Evolutionary conservation across 2,888 invertebrate genomes (phyloP), one percentile per base, ranked within the genome.

Genomic region (Lepidocyrtinus sp.): DNA sequence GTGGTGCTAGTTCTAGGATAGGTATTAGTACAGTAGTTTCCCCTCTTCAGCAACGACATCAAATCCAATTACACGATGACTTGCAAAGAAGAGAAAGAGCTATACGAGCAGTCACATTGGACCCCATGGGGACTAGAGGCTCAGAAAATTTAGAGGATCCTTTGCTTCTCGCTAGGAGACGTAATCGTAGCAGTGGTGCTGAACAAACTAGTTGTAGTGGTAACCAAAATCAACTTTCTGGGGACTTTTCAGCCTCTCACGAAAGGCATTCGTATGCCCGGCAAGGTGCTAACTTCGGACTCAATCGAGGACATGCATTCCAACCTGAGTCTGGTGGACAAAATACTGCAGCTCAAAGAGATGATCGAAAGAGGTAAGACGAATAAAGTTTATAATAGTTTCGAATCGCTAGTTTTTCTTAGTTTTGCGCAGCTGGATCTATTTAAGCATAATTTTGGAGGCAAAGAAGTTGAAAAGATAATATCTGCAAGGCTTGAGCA

Each of bases 1-100:
- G 71, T 72, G 79, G 79, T 79, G 79, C 79, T 79, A 79, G 79
- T 79, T 72, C 69, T 64, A 69, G 45, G 17, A n/a, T n/a, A n/a
- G n/a, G n/a, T 63, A 61, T 67, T n/a, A 71, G 77, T 77, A 55
- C 72, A 55, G 19, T 62, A 0, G 12, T 25, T 24, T 59, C 71
- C 12, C 50, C 50, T 55, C 70, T 27, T 24, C 76, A 75, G 50
- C 50, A 50, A 50, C 12, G 50, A 12, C 50, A 50, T 50, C 50
- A n/a, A n/a, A n/a, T n/a, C 25, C 45, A 26, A 19, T 25, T 61
- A 50, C n/a, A 46, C 25, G 72, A 68, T 78, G 78, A 78, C 73
- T 78, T 78, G 78, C 78, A 73, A 69, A 50, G 50, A 50, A 78
- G 73, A 68, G 67, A 59, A 67, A 64, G 77, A 50, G 59, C 22